These are phyloP conservation scores for Scyliorhinus canicula DNA, from an alignment of 2,797 vertebrate species.

Conservation along the genomic window DNA sequence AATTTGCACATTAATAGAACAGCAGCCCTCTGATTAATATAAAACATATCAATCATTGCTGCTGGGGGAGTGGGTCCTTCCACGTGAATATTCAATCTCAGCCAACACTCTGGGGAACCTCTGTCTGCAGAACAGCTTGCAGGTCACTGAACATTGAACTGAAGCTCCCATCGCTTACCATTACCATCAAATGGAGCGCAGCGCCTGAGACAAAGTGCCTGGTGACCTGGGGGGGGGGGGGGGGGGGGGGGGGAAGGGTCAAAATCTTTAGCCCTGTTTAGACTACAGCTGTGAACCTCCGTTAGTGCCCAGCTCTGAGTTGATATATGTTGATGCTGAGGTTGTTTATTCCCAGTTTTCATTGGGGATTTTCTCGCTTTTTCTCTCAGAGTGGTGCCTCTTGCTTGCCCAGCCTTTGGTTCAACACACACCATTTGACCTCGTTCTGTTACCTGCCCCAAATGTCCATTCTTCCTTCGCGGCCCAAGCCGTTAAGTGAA, in stretches of 20 bases:
- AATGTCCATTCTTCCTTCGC: background rate
- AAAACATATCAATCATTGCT: constrained; percentile 35
- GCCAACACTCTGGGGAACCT: constrained; percentile 19
- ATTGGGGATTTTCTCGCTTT: background rate
- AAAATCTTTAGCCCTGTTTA: constrained; percentile 33
- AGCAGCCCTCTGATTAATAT: constrained; percentile 34
- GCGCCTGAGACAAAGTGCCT: background rate
- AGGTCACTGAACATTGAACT: background rate
- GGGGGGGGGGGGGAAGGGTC: background rate
- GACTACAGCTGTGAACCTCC: constrained; percentile 16
- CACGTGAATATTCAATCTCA: constrained; percentile 29
- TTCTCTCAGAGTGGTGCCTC: background rate
- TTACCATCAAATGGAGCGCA: background rate
- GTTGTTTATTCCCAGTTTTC: background rate
- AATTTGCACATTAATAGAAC: constrained; percentile 36
- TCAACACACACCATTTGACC: background rate
- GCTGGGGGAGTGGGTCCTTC: background rate
- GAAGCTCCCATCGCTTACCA: background rate
- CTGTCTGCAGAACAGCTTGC: constrained; percentile 33
- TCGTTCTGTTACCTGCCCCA: background rate
- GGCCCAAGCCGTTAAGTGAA: too few relatives aligned
- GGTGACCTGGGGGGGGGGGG: background rate
- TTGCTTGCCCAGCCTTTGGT: background rate
- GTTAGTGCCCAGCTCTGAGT: background rate
- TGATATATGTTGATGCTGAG: background rate